Evolutionary conservation across 2,113 vertebrate species (phyloP).

Genomic region (Bufo gargarizans): DNA sequence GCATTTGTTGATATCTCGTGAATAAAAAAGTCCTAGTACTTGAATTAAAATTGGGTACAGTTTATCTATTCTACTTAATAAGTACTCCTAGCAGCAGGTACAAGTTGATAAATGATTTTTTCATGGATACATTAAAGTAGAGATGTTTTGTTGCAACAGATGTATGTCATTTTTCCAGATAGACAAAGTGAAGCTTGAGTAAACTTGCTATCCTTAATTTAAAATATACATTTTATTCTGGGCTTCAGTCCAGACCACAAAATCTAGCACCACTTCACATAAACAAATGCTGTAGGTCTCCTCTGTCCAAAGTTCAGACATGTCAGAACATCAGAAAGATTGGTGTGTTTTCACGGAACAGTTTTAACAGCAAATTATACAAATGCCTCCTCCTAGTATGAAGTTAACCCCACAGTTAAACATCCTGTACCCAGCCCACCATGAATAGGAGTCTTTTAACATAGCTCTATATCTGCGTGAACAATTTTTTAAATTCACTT

Average conservation of each 20-base stretch:
- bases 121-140: conserved; percentile 8
- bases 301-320: conserved; percentile 60
- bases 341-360: not conserved
- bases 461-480: not conserved
- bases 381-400: conserved; percentile 5
- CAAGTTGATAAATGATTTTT: conserved; percentile 27
- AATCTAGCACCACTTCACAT: conserved; percentile 61
- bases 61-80: conserved; percentile 24
- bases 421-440: not conserved
- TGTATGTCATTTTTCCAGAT: conserved; percentile 23
- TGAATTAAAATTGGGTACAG: not conserved
- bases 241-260: conserved; percentile 68
- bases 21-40: conserved; percentile 3
- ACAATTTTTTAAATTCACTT: not conserved
- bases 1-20: not conserved
- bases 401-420: not conserved
- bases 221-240: conserved; percentile 61
- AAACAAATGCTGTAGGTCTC: conserved; percentile 61
- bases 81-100: conserved; percentile 17
- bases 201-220: conserved; percentile 62
- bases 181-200: conserved; percentile 29
- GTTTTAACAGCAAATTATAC: conserved; percentile 32
- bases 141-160: conserved; percentile 1
- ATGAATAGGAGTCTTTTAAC: not conserved
- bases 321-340: conserved; percentile 45